Base-by-base conservation (phyloP, 2,888 invertebrate species). In the Microchrysa polita region DNA sequence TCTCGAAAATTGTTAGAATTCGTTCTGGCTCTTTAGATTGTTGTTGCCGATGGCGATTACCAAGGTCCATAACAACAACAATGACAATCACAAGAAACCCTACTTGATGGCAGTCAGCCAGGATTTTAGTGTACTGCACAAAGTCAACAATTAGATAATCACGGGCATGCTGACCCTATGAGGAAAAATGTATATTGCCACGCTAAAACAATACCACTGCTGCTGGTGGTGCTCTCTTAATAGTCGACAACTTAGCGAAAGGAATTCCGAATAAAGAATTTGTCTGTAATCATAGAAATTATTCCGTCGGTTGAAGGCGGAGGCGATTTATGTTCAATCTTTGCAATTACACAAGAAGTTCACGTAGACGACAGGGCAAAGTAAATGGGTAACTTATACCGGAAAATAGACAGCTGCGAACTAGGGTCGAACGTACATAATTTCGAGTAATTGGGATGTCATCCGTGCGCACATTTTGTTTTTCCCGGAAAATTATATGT, bases 231-330 rank as follows among this genome's bases (percentile, higher is more conserved):
- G 34, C 14, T 44, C 48, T 65, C 65, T 44, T 65, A 65, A 65
- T 65, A 48, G 61, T 44, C 48, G 44, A 65, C 65, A 65, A 20
- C 65, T 65, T 65, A 48, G 48, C 65, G 65, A 44, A 18, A 48
- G 44, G 60, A 60, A 60, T 60, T 23, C 34, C 9, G 16, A 48
- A 20, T 48, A 34, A 34, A 34, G 65, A 65, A 44, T 65, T 16
- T 22, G 14, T 65, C 23, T 65, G 48, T 48, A 65, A 65, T 65
- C 65, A 48, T 22, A 4, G 9, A n/a, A 48, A 48, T 12, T 65
- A 65, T 65, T 44, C 22, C 44, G 44, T 48, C 22, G 22, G 20
- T 2, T n/a, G n/a, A 48, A 5, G 10, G 48, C 52, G 52, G 61
- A 18, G 5, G 20, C 0, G 2, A 5, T 10, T 2, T 18, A 63